Conservation (phyloP, 2,113 vertebrate genomes). For the Solea senegalensis region DNA sequence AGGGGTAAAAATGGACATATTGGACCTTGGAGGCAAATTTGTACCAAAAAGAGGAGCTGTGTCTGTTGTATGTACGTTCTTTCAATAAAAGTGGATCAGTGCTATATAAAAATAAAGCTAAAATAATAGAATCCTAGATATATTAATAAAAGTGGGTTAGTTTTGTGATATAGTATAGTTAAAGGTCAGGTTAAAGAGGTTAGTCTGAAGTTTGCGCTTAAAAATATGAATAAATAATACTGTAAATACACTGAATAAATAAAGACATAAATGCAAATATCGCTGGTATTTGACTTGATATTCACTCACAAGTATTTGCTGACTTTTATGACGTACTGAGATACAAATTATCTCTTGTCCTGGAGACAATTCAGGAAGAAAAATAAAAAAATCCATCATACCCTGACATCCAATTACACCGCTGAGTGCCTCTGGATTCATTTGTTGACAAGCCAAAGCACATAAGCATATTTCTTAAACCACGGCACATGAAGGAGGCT, state of each 20-base stretch:
- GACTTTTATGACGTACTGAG: constrained; percentile 8
- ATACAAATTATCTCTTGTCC: constrained; percentile 1
- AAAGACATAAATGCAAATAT: constrained; percentile 1
- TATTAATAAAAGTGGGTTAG: no score
- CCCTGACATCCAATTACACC: constrained; percentile 36
- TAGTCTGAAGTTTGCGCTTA: background rate
- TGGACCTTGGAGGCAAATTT: no score
- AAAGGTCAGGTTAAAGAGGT: no score
- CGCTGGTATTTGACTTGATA: background rate
- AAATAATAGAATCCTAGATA: no score
- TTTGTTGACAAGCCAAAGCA: constrained; percentile 6
- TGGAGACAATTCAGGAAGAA: constrained; percentile 26
- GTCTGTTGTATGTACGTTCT: no score
- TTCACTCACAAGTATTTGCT: background rate
- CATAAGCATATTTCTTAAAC: background rate
- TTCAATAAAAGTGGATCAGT: no score
- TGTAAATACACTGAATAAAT: no score
- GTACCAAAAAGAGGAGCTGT: no score
- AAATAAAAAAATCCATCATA: constrained; percentile 22
- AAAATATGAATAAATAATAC: constrained; percentile 9
- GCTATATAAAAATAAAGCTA: no score
- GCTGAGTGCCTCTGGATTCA: constrained; percentile 30
- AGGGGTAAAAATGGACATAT: no score
- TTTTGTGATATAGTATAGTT: no score
- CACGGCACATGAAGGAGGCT: background rate